Percentiles rank a stretch among this genome's conserved stretches.
phyloP scores from a whole-genome alignment of 1,140 invertebrate genomes.

The Brachionus koreanus region DNA sequence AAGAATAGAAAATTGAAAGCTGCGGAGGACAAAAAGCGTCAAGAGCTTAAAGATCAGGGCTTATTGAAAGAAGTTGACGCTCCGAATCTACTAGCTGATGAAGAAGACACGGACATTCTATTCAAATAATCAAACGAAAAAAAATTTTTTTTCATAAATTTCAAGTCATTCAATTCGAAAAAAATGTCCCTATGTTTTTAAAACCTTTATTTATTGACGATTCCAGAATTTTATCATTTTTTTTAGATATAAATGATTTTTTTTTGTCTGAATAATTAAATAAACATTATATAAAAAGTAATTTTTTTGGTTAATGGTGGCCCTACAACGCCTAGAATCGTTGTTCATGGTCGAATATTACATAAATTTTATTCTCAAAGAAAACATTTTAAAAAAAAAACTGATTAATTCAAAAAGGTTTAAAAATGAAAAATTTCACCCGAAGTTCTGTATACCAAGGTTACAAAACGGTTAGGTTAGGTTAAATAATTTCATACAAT shows the following conservation, averaged over 20 bases:
- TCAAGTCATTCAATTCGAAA: background rate
- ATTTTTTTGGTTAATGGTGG: background rate
- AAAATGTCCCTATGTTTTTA: background rate
- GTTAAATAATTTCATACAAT: too few species aligned
- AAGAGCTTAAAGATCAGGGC: slow-evolving; percentile 13
- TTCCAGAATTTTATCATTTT: background rate
- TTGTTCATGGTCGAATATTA: background rate
- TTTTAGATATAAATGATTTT: background rate
- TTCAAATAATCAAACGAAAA: slow-evolving; percentile 1
- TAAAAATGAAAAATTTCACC: too few species aligned
- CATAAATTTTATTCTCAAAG: too few species aligned
- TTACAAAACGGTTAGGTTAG: too few species aligned
- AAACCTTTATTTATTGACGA: background rate
- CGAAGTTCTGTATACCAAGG: too few species aligned
- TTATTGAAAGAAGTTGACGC: slow-evolving; percentile 7
- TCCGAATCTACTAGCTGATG: background rate
- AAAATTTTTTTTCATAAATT: background rate
- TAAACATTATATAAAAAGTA: background rate
- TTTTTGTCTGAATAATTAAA: background rate
- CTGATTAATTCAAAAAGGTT: too few species aligned
- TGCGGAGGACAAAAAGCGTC: background rate
- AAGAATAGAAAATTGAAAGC: slow-evolving; percentile 66
- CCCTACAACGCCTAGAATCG: background rate
- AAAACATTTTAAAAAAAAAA: too few species aligned
- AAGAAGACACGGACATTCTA: slow-evolving; percentile 31